Evolutionary conservation across 2,888 invertebrate genomes (phyloP).

Genomic region (Cephus pygmeus): DNA sequence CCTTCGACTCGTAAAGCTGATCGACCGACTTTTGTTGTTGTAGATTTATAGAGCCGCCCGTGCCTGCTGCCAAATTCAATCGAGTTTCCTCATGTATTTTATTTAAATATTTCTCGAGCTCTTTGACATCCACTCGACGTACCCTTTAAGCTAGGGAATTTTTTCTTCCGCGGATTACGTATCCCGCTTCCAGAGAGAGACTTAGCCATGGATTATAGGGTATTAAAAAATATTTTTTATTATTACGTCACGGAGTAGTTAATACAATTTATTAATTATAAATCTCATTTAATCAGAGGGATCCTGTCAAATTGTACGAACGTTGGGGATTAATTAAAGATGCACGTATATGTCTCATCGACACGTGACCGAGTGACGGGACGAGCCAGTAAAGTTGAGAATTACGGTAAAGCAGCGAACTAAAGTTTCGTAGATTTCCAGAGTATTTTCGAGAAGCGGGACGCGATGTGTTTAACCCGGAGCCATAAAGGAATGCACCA

Average conservation of each 20-base stretch:
- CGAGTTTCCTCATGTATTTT: not conserved
- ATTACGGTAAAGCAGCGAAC: not conserved
- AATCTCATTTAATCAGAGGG: too few species aligned
- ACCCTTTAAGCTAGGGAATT: not conserved
- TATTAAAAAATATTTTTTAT: too few species aligned
- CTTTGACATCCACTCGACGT: too few species aligned
- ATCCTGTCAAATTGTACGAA: not conserved
- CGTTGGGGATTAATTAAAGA: not conserved
- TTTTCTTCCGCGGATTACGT: not conserved
- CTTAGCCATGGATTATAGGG: too few species aligned
- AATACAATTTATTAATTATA: not conserved
- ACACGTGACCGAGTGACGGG: not conserved
- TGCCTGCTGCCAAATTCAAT: not conserved
- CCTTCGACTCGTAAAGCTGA: not conserved
- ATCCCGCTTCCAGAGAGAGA: too few species aligned
- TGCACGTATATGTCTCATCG: not conserved
- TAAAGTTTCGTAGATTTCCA: not conserved
- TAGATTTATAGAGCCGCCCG: not conserved
- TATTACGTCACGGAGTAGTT: not conserved
- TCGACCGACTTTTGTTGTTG: not conserved
- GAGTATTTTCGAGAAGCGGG: not conserved
- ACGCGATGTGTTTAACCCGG: constrained; percentile 11
- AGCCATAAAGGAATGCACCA: constrained; percentile 38
- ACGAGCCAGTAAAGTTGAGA: not conserved
- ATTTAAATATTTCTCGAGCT: not conserved